phyloP scores from a whole-genome alignment of 2,113 vertebrate species.

The Dasyurus viverrinus region DNA sequence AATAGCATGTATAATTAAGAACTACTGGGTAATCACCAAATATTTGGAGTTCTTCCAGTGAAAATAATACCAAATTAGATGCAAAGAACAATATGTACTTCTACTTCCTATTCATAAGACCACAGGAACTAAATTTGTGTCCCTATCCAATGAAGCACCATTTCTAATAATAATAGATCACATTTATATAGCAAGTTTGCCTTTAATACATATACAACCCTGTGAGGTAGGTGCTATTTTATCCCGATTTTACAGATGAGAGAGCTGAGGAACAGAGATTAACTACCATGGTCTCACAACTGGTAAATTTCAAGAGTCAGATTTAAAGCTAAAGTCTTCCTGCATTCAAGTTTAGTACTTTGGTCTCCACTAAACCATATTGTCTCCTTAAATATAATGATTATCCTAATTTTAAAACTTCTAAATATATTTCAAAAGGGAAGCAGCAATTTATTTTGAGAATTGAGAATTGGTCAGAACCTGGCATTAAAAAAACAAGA shows the following conservation, averaged over 20 bases:
- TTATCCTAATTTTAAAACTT: conserved; percentile 3
- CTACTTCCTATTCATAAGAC: neutral
- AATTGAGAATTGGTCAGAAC: conserved; percentile 32
- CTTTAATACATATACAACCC: neutral
- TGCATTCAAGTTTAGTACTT: neutral
- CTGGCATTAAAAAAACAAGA: conserved; percentile 56
- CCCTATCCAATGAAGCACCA: neutral
- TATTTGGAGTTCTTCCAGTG: neutral
- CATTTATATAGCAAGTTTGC: neutral
- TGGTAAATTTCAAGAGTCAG: neutral
- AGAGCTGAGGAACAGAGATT: neutral
- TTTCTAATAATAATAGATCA: neutral
- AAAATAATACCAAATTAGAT: neutral
- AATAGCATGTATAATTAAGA: neutral
- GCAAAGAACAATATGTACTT: neutral
- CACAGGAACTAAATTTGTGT: neutral
- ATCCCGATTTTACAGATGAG: neutral
- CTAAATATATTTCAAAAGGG: conserved; percentile 21
- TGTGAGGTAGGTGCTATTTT: neutral
- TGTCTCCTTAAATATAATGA: neutral
- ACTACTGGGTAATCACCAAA: neutral
- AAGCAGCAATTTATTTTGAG: conserved; percentile 15
- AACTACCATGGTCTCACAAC: neutral
- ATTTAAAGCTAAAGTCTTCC: neutral
- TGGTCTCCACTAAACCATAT: neutral